A percentile compares a stretch with the other conserved stretches of the same genome.
phyloP scores from a whole-genome alignment of 2,888 invertebrate species.

The Aplocera efformata region DNA sequence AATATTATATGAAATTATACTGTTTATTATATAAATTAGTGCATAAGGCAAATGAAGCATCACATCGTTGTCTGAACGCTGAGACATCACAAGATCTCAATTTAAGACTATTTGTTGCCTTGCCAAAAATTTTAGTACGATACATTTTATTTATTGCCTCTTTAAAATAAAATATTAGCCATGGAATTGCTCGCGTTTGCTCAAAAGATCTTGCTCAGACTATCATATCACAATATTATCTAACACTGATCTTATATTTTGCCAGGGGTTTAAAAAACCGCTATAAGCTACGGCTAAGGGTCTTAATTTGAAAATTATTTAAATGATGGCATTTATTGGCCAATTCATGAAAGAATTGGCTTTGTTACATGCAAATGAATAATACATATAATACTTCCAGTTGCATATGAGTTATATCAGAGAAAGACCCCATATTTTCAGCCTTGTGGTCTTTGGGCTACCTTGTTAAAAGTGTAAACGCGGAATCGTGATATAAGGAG shows the following conservation, averaged over 20 bases:
- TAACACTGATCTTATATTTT: background rate
- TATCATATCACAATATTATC: slow-evolving; percentile 17
- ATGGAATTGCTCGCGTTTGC: slow-evolving; percentile 37
- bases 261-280: no score
- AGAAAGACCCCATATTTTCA: no score
- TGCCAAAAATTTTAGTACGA: slow-evolving; percentile 60
- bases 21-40: slow-evolving; percentile 45
- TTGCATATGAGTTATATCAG: no score
- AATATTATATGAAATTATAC: slow-evolving; percentile 14
- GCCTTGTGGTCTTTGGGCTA: no score
- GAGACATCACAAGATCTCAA: slow-evolving; percentile 72
- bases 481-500: no score
- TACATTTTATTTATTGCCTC: slow-evolving; percentile 36
- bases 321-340: no score
- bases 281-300: no score
- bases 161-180: slow-evolving; percentile 26
- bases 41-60: slow-evolving; percentile 31
- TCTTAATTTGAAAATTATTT: no score
- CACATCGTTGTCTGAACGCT: slow-evolving; percentile 46
- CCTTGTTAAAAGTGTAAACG: no score
- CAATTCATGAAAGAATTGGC: no score
- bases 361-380: no score
- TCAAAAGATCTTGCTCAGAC: slow-evolving; percentile 55
- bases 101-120: slow-evolving; percentile 64
- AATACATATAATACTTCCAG: no score